These are phyloP conservation scores for Thalassophryne amazonica DNA, from an alignment of 2,797 vertebrate genomes.

Conservation along the genomic window DNA sequence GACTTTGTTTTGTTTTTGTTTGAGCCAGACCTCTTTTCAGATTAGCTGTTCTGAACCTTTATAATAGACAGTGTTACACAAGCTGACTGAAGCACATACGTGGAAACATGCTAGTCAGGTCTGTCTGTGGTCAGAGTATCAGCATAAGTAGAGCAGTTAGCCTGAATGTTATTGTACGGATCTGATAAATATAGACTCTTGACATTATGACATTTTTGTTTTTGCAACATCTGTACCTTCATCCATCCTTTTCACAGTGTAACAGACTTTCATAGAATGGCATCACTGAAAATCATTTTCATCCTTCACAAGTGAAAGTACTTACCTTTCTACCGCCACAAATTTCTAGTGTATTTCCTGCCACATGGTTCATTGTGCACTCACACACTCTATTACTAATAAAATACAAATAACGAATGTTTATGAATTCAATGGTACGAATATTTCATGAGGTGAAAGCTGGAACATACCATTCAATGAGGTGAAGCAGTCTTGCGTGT, in stretches of 20 bases:
- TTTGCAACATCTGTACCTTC: not conserved
- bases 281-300: not conserved
- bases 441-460: too few species aligned
- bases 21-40: slow-evolving; percentile 51
- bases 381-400: too few species aligned
- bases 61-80: slow-evolving; percentile 19
- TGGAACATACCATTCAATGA: too few species aligned
- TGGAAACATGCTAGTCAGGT: slow-evolving; percentile 6
- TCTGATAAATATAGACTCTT: not conserved
- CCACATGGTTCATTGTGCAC: too few species aligned
- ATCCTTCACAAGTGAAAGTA: too few species aligned
- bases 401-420: too few species aligned
- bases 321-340: too few species aligned
- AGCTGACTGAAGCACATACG: not conserved
- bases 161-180: slow-evolving; percentile 27
- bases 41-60: slow-evolving; percentile 19
- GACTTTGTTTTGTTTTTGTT: slow-evolving; percentile 67
- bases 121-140: slow-evolving; percentile 41
- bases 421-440: too few species aligned
- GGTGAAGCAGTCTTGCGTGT: too few species aligned
- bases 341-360: too few species aligned
- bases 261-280: not conserved
- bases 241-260: not conserved
- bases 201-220: slow-evolving; percentile 7
- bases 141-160: slow-evolving; percentile 35